These are phyloP conservation scores for Pungitius pungitius DNA, from an alignment of 2,113 vertebrate species.

Conservation along the genomic window DNA sequence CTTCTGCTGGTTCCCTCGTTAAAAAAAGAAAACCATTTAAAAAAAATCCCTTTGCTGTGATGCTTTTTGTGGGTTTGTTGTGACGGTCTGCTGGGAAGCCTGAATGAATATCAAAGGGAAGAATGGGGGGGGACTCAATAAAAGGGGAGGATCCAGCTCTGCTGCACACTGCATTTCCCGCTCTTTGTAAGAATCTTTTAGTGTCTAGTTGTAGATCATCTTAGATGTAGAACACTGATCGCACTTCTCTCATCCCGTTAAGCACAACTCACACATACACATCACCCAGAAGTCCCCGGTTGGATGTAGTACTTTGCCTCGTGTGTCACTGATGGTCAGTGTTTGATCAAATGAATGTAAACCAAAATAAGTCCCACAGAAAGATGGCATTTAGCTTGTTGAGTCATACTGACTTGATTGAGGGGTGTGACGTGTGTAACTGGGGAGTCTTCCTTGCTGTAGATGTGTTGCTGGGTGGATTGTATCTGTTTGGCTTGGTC, in stretches of 20 bases:
- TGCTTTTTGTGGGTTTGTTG: slow-evolving; percentile 11
- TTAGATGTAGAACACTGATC: slow-evolving; percentile 62
- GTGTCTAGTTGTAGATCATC: slow-evolving; percentile 53
- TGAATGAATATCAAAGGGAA: slow-evolving; percentile 26
- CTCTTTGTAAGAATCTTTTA: slow-evolving; percentile 47
- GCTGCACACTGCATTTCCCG: slow-evolving; percentile 32
- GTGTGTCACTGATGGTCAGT: slow-evolving; percentile 56
- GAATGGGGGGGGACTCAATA: not conserved
- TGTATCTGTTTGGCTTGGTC: slow-evolving; percentile 77
- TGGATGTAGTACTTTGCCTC: slow-evolving; percentile 45
- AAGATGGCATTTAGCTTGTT: slow-evolving; percentile 41
- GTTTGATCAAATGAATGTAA: slow-evolving; percentile 18
- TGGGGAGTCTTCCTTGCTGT: slow-evolving; percentile 62
- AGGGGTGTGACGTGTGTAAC: slow-evolving; percentile 51
- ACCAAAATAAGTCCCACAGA: slow-evolving; percentile 12
- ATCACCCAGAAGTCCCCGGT: not conserved
- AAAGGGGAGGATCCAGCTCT: slow-evolving; percentile 8
- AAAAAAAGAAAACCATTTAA: slow-evolving; percentile 1
- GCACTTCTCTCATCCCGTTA: slow-evolving; percentile 66
- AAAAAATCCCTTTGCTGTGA: not conserved
- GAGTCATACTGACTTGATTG: slow-evolving; percentile 62
- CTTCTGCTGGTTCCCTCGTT: not conserved
- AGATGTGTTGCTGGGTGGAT: slow-evolving; percentile 67
- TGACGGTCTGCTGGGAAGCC: slow-evolving; percentile 14
- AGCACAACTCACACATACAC: slow-evolving; percentile 76